phyloP scores from a whole-genome alignment of 2,888 invertebrate genomes.

The Euplexia lucipara region DNA sequence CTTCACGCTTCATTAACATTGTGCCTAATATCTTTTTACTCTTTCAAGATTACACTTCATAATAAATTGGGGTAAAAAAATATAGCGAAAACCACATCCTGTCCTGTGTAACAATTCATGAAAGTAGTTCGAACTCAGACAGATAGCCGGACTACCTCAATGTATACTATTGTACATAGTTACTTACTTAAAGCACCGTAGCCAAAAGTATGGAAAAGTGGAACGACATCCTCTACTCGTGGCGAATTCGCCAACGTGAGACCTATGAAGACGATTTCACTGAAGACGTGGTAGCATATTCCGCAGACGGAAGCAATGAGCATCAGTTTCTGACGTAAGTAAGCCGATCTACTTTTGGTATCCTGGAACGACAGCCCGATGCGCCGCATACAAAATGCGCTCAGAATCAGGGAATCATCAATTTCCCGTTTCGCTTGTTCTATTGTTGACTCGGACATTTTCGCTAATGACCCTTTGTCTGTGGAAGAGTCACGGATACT shows the following conservation, averaged over 20 bases:
- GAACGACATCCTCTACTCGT: constrained; percentile 86
- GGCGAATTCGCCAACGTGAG: constrained; percentile 84
- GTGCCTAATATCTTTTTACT: constrained; percentile 47
- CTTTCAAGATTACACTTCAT: constrained; percentile 41
- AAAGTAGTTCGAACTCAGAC: constrained; percentile 54
- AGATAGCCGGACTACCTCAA: constrained; percentile 53
- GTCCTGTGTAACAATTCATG: constrained; percentile 55
- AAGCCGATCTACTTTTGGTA: constrained; percentile 68
- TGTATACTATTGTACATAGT: constrained; percentile 57
- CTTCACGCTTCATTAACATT: constrained; percentile 52
- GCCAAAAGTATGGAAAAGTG: constrained; percentile 86
- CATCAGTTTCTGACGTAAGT: constrained; percentile 77
- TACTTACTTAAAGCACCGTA: constrained; percentile 87
- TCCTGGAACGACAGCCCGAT: constrained; percentile 81
- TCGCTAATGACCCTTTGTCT: constrained; percentile 65
- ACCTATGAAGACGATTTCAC: constrained; percentile 83
- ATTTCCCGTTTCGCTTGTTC: constrained; percentile 82
- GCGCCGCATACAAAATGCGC: constrained; percentile 80
- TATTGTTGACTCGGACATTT: constrained; percentile 73
- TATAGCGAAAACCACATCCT: constrained; percentile 56
- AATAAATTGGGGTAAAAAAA: too few species aligned
- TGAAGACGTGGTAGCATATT: constrained; percentile 85
- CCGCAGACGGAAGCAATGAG: constrained; percentile 76
- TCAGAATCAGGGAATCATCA: constrained; percentile 77
- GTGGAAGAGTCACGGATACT: constrained; percentile 58